Base-by-base conservation (phyloP, 2,888 invertebrate species). In the Antheraea yamamai region DNA sequence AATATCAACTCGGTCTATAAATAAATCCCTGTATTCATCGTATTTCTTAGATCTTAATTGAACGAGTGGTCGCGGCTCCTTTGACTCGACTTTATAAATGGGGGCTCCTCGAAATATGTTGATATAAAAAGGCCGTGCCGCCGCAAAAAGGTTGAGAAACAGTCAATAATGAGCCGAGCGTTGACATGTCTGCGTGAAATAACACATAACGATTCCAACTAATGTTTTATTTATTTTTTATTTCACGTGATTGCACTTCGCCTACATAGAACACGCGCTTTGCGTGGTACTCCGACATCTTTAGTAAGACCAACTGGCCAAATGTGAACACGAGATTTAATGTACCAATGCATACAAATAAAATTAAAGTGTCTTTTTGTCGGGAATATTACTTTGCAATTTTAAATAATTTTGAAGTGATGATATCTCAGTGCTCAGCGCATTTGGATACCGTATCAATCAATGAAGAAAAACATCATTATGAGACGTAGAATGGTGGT, bases 1-100 rank as follows among this genome's bases (percentile, higher is more conserved):
- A 66, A 6, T 7, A 66, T 30, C 26, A 16, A 66, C 26, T 66
- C 64, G 30, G 20, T 66, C 30, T 66, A 66, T 30, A 66, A 66
- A 66, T 66, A 66, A 47, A 66, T 66, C 64, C 26, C 16, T 30
- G 26, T 26, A 64, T 64, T 64, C 64, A 64, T 64, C 23, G 64
- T 66, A 66, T 66, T 66, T 66, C 61, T 61, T 61, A 61, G 64
- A 30, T 30, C 64, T 26, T 66, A 66, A 66, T 66, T 66, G 64
- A 66, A 30, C 26, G 64, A 16, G 64, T 66, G 16, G 30, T 30
- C 26, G 64, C 64, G 64, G 64, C 64, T 26, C 64, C 64, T 66
- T 66, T 66, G 64, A 3, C 64, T 26, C 26, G 26, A 26, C 61
- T 66, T 61, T 66, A 30, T 66, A 66, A 66, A 66, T 66, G 64